Evolutionary conservation across 2,888 invertebrate species (phyloP), one percentile per base, ranked within the genome.

Genomic region (Caenorhabditis sulstoni): DNA sequence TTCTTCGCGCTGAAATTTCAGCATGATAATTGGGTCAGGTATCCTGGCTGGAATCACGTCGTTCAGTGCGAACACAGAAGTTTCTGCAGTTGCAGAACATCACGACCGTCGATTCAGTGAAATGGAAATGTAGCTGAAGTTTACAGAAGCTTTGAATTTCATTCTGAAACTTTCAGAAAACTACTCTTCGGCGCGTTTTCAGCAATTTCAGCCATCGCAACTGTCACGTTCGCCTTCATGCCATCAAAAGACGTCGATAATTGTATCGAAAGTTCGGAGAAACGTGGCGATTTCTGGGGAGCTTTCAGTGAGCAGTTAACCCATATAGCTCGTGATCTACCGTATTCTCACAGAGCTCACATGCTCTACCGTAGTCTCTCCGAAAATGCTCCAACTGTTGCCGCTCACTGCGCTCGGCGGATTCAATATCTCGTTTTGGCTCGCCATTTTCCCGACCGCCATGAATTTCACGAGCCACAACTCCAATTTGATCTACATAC

Each of bases 371-470:
- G 37, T 57, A 35, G 23, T 52, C 14, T 74, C 74, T 1, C 52
- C 41, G n/a, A 74, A 74, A 59, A 74, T 74, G 66, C 59, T 74
- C 53, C 58, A 59, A 47, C 37, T 74, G 9, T 22, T 59, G 9
- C 74, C 74, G 16, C 35, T 66, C 1, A 65, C 57, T 23, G 18
- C 59, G 22, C 59, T 74, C 11, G 23, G 44, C 18, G 74, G 74
- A 3, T 45, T 74, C 59, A 65, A 66, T 47, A 71, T 81, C 1
- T 71, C 74, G 2, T 77, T 76, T 49, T 76, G 79, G 65, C 57
- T 83, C 23, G 76, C 81, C 22, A 73, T 85, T 23, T 81, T 79
- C 44, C 82, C 84, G 2, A 84, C 84, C 1, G 77, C 82, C 0
- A 62, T 84, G 29, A 75, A 70, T 23, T 84, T 84, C 61, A 81